Conservation (phyloP, 1,140 invertebrate genomes). For the Drosophila yakuba region DNA sequence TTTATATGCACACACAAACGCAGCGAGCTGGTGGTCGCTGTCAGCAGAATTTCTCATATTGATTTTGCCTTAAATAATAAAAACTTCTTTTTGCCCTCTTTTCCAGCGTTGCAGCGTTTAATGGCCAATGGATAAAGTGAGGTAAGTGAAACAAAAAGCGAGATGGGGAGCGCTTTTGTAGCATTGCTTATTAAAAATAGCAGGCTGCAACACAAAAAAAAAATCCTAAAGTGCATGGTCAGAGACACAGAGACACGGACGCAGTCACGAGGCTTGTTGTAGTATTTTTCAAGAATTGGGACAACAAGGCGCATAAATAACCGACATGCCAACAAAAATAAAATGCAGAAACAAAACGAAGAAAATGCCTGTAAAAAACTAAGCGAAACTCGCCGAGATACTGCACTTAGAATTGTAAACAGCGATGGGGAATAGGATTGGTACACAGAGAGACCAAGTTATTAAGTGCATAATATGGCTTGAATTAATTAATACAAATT, state of each 20-base stretch:
- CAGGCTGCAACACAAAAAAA: conserved; percentile 32
- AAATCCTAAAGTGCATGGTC: conserved; percentile 47
- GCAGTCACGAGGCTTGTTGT: conserved; percentile 43
- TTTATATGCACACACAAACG: conserved; percentile 48
- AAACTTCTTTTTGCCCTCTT: conserved; percentile 20
- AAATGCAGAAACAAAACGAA: conserved; percentile 40
- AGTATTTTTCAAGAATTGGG: conserved; percentile 76
- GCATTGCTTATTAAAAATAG: conserved; percentile 70
- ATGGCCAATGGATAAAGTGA: conserved; percentile 55
- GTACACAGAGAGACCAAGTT: background rate
- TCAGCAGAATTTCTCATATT: conserved; percentile 65
- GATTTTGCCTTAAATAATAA: conserved; percentile 71
- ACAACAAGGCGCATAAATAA: conserved; percentile 81
- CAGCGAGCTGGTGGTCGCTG: conserved; percentile 22
- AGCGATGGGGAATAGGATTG: conserved; percentile 25
- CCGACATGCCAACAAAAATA: conserved; percentile 65
- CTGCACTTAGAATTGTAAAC: conserved; percentile 80
- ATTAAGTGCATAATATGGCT: background rate
- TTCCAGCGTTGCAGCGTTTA: conserved; percentile 23
- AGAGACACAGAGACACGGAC: conserved; percentile 24
- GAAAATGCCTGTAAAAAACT: conserved; percentile 42
- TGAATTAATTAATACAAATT: too few species aligned
- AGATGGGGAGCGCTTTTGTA: conserved; percentile 14
- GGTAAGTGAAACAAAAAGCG: conserved; percentile 53
- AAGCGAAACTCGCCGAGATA: conserved; percentile 54